These are phyloP conservation scores for Henicopernis longicauda DNA, from an alignment of 2,113 vertebrate genomes.

Conservation along the genomic window DNA sequence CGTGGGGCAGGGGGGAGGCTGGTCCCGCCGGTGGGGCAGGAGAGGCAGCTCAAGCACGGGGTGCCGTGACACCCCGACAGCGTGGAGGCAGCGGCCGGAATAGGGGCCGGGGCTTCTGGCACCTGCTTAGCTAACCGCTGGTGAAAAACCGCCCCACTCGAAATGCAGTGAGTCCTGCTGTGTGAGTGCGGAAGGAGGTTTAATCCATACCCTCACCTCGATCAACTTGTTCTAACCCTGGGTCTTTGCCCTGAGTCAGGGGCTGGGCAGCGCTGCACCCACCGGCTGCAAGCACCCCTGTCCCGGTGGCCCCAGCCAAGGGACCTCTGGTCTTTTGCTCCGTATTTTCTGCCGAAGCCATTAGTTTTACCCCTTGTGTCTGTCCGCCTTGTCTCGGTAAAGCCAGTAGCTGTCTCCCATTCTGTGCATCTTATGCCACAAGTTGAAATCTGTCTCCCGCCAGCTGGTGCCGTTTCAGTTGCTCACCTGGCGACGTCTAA, in stretches of 20 bases:
- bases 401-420: background rate
- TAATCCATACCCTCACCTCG: background rate
- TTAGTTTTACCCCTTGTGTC: background rate
- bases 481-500: background rate
- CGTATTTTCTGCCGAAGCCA: background rate
- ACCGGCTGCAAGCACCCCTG: background rate
- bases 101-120: background rate
- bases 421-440: background rate
- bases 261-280: background rate
- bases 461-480: background rate
- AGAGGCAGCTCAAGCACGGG: background rate
- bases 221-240: background rate
- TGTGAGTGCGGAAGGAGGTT: background rate
- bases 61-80: background rate
- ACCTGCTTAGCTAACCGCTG: background rate
- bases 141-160: fast-evolving
- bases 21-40: background rate
- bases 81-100: background rate
- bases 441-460: background rate
- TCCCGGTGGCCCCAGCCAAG: background rate
- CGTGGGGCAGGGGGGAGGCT: background rate
- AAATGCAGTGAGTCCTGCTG: background rate
- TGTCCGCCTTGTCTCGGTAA: background rate
- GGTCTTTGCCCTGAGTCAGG: background rate
- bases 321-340: background rate